phyloP scores from a whole-genome alignment of 2,797 vertebrate species.

The Notolepis coatsorum region DNA sequence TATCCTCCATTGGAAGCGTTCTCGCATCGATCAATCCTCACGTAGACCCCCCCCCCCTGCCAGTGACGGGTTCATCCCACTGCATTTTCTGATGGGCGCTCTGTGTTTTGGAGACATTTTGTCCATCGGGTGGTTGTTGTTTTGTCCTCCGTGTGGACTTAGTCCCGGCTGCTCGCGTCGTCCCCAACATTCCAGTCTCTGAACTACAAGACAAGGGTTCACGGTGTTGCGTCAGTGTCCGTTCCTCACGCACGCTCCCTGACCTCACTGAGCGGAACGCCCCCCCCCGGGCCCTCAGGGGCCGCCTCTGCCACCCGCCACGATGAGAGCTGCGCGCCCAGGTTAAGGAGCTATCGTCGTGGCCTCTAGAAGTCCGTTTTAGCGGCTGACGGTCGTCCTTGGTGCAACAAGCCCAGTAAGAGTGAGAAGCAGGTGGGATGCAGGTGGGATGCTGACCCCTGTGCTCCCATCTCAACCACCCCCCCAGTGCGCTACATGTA shows the following conservation, averaged over 20 bases:
- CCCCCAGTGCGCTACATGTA: constrained; percentile 30
- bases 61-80: constrained; percentile 34
- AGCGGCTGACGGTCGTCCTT: too few species aligned
- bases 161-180: too few species aligned
- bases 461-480: constrained; percentile 12
- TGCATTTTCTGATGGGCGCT: background rate
- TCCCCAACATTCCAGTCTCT: too few species aligned
- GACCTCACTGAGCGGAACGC: too few species aligned
- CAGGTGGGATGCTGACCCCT: constrained; percentile 24
- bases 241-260: too few species aligned
- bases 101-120: constrained; percentile 14
- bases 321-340: too few species aligned
- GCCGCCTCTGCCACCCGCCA: too few species aligned
- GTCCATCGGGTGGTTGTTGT: background rate
- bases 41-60: constrained; percentile 2
- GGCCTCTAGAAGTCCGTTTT: too few species aligned
- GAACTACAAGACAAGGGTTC: too few species aligned
- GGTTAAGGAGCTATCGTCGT: too few species aligned
- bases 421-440: constrained; percentile 11
- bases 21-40: constrained; percentile 28
- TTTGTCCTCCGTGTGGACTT: background rate
- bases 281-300: too few species aligned
- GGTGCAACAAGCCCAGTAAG: constrained; percentile 3
- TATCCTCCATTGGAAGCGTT: constrained; percentile 44
- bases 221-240: too few species aligned